Percentiles rank a stretch among this genome's conserved stretches.
Evolutionary conservation across 2,888 invertebrate genomes (phyloP).

Genomic region (Chrysomela aeneicollis): DNA sequence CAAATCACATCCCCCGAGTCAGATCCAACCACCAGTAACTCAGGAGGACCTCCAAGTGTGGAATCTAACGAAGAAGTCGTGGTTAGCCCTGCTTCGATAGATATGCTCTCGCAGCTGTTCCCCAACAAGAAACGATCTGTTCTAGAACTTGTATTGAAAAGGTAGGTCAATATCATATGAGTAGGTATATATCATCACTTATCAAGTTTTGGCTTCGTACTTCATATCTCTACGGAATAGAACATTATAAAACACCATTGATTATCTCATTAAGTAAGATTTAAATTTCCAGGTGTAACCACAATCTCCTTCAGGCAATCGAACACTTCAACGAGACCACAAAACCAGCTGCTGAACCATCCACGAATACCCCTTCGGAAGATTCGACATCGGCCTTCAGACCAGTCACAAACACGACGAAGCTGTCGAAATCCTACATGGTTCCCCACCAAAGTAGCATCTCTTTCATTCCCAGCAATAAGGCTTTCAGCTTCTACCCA

Average conservation of each 20-base stretch:
- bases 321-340: conserved; percentile 74
- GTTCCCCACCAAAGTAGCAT: conserved; percentile 50
- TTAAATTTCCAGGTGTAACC: conserved; percentile 74
- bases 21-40: conserved; percentile 36
- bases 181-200: too few species aligned
- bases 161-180: too few species aligned
- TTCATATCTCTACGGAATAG: too few species aligned
- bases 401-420: conserved; percentile 51
- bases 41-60: conserved; percentile 33
- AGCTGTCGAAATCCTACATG: conserved; percentile 42
- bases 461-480: conserved; percentile 56
- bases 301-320: conserved; percentile 88
- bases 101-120: conserved; percentile 88
- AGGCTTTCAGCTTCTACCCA: conserved; percentile 60
- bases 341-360: conserved; percentile 20
- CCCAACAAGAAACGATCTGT: conserved; percentile 89
- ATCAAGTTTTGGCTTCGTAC: too few species aligned
- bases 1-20: conserved; percentile 78
- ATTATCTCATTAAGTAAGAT: background rate
- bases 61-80: conserved; percentile 50
- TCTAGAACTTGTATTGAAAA: conserved; percentile 86
- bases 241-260: too few species aligned
- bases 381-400: conserved; percentile 57
- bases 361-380: conserved; percentile 40
- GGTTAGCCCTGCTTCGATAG: conserved; percentile 78